Evolutionary conservation across 2,113 vertebrate genomes (phyloP), one percentile per base, ranked within the genome.

Genomic region (Zosterops hypoxanthus): DNA sequence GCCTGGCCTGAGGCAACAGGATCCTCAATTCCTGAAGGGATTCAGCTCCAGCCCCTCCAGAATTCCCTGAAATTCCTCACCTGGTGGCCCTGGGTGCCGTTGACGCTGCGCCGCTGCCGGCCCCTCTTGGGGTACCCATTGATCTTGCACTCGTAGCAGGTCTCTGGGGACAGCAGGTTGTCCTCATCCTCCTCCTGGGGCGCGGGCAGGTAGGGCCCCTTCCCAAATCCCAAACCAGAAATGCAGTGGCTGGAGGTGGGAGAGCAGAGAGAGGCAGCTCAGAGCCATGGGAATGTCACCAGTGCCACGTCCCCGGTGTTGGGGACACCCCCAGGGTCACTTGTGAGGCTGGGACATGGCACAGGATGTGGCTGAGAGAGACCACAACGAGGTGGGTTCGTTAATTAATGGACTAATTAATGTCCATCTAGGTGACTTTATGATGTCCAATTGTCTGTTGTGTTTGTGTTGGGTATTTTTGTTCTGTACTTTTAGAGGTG

Each of bases 121-220:
- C 97, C 97, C 17, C 53, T 96, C 96, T 98, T 97, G n/a, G 98
- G 96, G 82, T 98, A 98, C 5, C 98, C 98, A 0, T 99, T 99
- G 96, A 99, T 98, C 98, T 99, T 99, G 94, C 99, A 99, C 94
- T 99, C 99, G 1, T 99, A 99, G 97, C 99, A 99, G 94, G 98
- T 98, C 94, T 99, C 98, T 0, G 98, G 98, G 11, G 98, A 99
- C 26, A 99, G 97, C 50, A 98, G 90, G 71, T 99, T 98, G 18
- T 99, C 98, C 1, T 99, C 98, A 0, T 98, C 98, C 12, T 97
- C 97, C 17, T 98, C 98, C 65, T 94, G 97, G 8, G 96, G 98
- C 1, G 95, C 92, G 23, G 92, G 91, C 44, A 97, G 73, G 44
- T 98, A 98, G 85, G 98, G 96, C n/a, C 98, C 97, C n/a, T 98